Conservation (phyloP, 2,797 vertebrate species). For the Coregonus ussuriensis region DNA sequence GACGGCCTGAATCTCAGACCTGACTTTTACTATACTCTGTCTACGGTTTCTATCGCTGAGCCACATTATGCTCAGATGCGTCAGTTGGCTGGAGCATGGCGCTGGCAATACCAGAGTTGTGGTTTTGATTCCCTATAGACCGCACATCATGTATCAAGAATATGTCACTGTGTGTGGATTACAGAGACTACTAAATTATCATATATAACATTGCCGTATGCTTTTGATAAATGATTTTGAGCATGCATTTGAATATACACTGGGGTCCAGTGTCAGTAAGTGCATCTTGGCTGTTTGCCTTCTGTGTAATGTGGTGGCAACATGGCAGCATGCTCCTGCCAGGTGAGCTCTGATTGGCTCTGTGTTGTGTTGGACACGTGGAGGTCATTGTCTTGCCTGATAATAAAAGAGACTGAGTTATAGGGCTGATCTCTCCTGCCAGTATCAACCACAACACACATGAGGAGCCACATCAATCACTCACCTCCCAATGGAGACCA, state of each 20-base stretch:
- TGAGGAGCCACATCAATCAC: slow-evolving; percentile 7
- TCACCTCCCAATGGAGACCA: not conserved
- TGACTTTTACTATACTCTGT: not conserved
- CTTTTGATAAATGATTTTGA: slow-evolving; percentile 5
- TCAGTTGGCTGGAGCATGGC: not conserved
- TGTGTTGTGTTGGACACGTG: slow-evolving; percentile 9
- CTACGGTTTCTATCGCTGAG: not conserved
- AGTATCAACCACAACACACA: slow-evolving; percentile 1
- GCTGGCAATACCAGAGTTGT: not conserved
- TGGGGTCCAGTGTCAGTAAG: not conserved
- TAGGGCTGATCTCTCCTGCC: slow-evolving; percentile 15
- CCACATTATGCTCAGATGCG: not conserved
- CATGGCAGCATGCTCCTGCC: not conserved
- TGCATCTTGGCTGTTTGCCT: not conserved
- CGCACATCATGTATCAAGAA: not conserved
- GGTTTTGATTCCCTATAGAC: not conserved
- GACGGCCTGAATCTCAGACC: not conserved
- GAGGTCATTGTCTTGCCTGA: slow-evolving; percentile 2
- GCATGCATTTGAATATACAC: slow-evolving; percentile 1
- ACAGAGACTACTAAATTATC: not conserved
- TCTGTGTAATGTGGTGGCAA: not conserved
- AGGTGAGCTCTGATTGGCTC: not conserved
- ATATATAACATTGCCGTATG: not conserved
- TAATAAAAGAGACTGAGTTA: slow-evolving; percentile 8
- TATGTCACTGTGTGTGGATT: not conserved